phyloP scores from a whole-genome alignment of 2,113 vertebrate species.

The Cyrtonyx montezumae region DNA sequence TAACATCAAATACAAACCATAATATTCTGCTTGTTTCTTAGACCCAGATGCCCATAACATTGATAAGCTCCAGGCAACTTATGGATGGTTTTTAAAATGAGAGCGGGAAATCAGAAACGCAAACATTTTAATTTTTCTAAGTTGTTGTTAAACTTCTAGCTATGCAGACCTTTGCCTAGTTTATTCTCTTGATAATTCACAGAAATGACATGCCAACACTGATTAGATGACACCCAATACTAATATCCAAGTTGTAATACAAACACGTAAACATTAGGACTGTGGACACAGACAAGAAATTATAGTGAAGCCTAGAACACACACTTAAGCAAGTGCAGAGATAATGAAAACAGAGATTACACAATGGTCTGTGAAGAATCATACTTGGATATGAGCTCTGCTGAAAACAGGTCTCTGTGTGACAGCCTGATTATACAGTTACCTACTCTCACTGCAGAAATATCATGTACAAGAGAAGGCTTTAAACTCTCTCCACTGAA shows the following conservation, averaged over 20 bases:
- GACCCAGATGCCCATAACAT: not conserved
- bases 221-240: not conserved
- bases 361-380: not conserved
- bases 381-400: not conserved
- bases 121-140: not conserved
- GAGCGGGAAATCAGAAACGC: not conserved
- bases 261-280: not conserved
- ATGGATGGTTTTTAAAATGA: not conserved
- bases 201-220: not conserved
- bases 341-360: slow-evolving; percentile 6
- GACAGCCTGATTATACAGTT: not conserved
- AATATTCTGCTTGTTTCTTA: not conserved
- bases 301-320: not conserved
- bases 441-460: not conserved
- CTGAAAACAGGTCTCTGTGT: not conserved
- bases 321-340: not conserved
- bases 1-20: not conserved
- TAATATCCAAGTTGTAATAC: not conserved
- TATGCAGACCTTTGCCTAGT: not conserved
- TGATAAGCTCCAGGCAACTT: not conserved
- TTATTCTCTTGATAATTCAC: not conserved
- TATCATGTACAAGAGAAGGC: not conserved
- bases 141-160: not conserved
- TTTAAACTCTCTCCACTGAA: not conserved
- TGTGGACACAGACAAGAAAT: slow-evolving; percentile 15